These are phyloP conservation scores for Phylloscopus trochiloides DNA, from an alignment of 2,113 vertebrate genomes.

Conservation along the genomic window DNA sequence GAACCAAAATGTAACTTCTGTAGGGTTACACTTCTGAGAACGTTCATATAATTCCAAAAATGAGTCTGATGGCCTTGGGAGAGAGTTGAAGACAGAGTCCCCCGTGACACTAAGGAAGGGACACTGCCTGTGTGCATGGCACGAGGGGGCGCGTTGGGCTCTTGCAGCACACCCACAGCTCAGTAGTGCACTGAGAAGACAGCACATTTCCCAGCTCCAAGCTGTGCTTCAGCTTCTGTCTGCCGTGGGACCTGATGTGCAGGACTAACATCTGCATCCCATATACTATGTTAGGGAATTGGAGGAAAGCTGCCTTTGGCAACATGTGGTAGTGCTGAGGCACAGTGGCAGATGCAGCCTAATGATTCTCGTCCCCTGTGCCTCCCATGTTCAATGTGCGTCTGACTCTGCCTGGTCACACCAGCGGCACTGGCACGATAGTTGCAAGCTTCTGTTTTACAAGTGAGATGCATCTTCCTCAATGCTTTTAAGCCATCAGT, in stretches of 20 bases:
- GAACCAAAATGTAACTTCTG: background rate
- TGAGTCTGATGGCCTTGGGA: background rate
- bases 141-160: fast-evolving
- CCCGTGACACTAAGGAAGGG: fast-evolving
- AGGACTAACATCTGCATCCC: background rate
- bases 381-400: background rate
- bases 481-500: background rate
- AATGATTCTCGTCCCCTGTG: background rate
- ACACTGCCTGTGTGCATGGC: fast-evolving
- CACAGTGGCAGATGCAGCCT: background rate
- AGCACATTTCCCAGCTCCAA: background rate
- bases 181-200: background rate
- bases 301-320: background rate
- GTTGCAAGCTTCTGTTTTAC: background rate
- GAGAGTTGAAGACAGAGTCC: background rate
- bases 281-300: background rate
- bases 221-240: background rate
- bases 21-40: background rate
- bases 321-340: background rate
- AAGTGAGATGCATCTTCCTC: background rate
- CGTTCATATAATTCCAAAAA: background rate
- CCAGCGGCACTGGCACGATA: background rate
- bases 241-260: background rate
- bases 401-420: background rate
- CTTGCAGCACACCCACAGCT: fast-evolving